Evolutionary conservation across 1,140 invertebrate species (phyloP), one percentile per base, ranked within the genome.

Genomic region (Leptinotarsa texana): DNA sequence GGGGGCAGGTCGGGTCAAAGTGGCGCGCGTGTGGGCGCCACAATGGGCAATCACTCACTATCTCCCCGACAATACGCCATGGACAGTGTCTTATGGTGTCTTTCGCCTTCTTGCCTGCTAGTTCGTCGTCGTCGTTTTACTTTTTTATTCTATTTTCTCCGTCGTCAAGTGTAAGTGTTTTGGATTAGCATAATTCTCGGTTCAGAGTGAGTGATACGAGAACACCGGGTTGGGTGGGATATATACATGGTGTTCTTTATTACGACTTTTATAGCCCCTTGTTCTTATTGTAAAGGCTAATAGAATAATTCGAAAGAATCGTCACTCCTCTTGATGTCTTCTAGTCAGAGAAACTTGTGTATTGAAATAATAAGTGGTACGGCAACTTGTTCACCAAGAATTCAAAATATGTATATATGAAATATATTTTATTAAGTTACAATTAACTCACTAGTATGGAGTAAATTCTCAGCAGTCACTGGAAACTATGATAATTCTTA

Each of bases 11-110:
- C 75, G 76, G 78, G 76, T 76, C 75, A 76, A 77, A 73, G 71
- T 72, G 77, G 65, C 73, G 78, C 78, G 77, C 78, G 78, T 80
- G 78, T 80, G 78, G 78, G 78, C 78, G 78, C 78, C 78, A 80
- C 78, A 80, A 80, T 80, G 73, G 78, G 76, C 77, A 78, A 80
- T 80, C 78, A 80, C 78, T 80, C 78, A 80, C 78, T 75, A 77
- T 76, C 77, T 79, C 75, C n/a, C 71, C 76, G 68, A 79, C 78
- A 78, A 78, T 78, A 71, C 69, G 63, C 66, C 70, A 62, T 62
- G 74, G 75, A 63, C 65, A 65, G 67, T 69, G 74, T 47, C 49
- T 49, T 57, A 57, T 57, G 48, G 33, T 49, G 48, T 27, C 69
- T 27, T 57, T 57, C 42, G 49, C 69, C 48, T 57, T 57, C 48